These are phyloP conservation scores for Fragum fragum DNA, from an alignment of 2,888 invertebrate genomes.

Conservation along the genomic window DNA sequence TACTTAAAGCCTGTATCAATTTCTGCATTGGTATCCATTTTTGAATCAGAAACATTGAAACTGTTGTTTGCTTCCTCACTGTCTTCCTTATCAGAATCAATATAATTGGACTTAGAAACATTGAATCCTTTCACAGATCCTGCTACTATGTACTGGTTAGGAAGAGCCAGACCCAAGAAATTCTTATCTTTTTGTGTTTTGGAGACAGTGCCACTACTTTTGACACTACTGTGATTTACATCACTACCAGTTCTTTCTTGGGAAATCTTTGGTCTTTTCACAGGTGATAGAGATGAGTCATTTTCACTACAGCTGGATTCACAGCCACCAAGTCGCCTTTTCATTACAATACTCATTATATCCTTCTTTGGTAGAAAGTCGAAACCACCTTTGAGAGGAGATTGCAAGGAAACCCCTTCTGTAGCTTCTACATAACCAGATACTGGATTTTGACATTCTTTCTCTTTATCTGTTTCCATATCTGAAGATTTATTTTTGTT, in stretches of 20 bases:
- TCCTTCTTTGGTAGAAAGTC: slow-evolving; percentile 24
- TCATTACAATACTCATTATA: slow-evolving; percentile 53
- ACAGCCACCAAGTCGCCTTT: slow-evolving; percentile 35
- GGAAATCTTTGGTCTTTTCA: background rate
- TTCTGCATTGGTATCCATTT: too few species aligned
- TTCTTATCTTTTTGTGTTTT: too few species aligned
- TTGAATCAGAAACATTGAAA: too few species aligned
- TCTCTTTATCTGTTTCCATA: too few species aligned
- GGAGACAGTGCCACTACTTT: too few species aligned
- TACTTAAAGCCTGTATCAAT: too few species aligned
- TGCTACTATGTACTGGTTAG: background rate
- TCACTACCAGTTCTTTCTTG: too few species aligned
- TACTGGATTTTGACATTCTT: too few species aligned
- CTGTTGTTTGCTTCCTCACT: background rate
- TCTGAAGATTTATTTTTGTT: too few species aligned
- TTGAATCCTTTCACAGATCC: background rate
- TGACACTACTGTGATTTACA: too few species aligned
- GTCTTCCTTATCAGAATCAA: background rate
- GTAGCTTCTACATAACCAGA: too few species aligned
- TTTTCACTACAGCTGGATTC: background rate
- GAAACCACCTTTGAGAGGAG: background rate
- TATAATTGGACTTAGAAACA: background rate
- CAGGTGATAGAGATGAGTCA: background rate
- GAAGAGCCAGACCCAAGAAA: background rate
- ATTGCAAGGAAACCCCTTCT: too few species aligned